phyloP scores from a whole-genome alignment of 1,140 invertebrate species.

The Pissodes strobi region DNA sequence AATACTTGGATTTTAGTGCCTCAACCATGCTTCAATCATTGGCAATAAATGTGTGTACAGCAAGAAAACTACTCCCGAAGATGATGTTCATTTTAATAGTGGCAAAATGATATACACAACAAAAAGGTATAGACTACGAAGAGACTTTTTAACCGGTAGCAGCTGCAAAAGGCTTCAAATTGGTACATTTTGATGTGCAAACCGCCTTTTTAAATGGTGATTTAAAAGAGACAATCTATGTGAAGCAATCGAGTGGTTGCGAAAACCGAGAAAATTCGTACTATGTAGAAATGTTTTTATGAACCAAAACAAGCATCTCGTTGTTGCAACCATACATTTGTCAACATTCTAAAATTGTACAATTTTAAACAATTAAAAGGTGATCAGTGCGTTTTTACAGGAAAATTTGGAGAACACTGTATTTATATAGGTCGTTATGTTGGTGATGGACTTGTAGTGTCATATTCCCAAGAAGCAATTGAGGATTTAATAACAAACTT shows the following conservation, averaged over 20 bases:
- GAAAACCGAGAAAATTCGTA: too few species aligned
- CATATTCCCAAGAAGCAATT: neutral
- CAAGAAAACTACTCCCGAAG: too few species aligned
- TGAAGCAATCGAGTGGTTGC: constrained; percentile 51
- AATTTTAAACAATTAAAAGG: neutral
- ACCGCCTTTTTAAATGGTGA: too few species aligned
- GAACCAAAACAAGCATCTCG: too few species aligned
- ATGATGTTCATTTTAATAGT: constrained; percentile 56
- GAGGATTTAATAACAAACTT: neutral
- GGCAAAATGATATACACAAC: too few species aligned
- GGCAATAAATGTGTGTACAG: too few species aligned
- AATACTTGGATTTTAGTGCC: too few species aligned
- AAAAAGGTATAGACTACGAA: constrained; percentile 51
- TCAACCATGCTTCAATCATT: too few species aligned
- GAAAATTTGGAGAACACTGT: neutral
- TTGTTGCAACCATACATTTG: too few species aligned
- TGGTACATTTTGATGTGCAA: constrained; percentile 54
- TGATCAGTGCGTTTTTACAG: neutral
- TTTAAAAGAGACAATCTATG: constrained; percentile 56
- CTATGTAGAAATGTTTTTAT: too few species aligned
- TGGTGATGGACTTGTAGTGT: neutral
- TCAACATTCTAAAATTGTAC: neutral
- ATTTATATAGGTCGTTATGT: neutral
- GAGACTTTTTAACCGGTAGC: constrained; percentile 51
- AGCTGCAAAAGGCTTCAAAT: constrained; percentile 47